Evolutionary conservation across 2,113 vertebrate genomes (phyloP), one percentile per base, ranked within the genome.

Genomic region (Paedocypris sp.): DNA sequence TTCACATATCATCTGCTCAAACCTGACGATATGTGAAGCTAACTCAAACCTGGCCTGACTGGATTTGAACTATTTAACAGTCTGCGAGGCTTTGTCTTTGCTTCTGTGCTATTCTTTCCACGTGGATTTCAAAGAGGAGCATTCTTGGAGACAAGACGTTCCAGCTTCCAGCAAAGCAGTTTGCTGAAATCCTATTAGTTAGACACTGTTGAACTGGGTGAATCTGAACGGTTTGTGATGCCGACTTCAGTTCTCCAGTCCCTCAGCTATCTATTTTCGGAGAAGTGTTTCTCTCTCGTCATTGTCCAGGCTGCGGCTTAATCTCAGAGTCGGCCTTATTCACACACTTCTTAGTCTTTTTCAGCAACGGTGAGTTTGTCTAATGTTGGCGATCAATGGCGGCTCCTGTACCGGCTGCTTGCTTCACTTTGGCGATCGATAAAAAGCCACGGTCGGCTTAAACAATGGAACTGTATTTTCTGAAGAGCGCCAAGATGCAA

Each of bases 131-230:
- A 54, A 36, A 63, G 61, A 54, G 11, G 39, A 45, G 31, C 35
- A 41, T 56, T 50, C 61, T 64, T 36, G 41, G 61, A 64, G 50
- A 56, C 50, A 3, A 46, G 50, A 50, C 16, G 42, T 22, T 48
- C 51, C 25, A 29, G 62, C 42, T 64, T 64, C 43, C 42, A 64
- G 62, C 62, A 36, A 64, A 38, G 32, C 62, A 48, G 51, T 64
- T 48, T 57, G 51, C 33, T 1, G 42, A 53, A 45, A 57, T 64
- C 62, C 62, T 57, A 64, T 64, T 56, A 58, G 53, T 43, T 58
- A 64, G 62, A 64, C 51, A 32, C 48, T 64, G 8, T 64, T 29
- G 41, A 51, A 54, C 46, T 15, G 22, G 42, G 42, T 64, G 51
- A 64, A 46, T 57, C 41, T 48, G 42, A 64, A 56, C 42, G 22